phyloP scores from a whole-genome alignment of 92 coral and sea anemone genomes.

The Parazoanthus darwini region DNA sequence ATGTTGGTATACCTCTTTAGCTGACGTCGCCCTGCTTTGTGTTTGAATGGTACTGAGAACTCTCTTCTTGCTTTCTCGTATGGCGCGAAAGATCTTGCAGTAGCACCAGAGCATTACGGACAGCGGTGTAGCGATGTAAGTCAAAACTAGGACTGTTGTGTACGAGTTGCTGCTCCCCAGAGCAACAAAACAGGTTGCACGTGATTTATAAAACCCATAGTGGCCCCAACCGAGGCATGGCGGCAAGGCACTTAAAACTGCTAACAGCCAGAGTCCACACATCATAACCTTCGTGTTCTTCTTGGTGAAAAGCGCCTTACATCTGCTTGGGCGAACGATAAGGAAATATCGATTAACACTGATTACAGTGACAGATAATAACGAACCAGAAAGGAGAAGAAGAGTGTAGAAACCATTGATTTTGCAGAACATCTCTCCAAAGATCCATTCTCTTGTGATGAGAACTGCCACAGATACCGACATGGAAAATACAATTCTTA shows the following conservation, averaged over 20 bases:
- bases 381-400: constrained; percentile 60
- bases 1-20: not conserved
- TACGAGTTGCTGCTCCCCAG: constrained; percentile 65
- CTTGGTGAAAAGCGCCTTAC: constrained; percentile 54
- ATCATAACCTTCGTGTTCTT: constrained; percentile 53
- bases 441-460: constrained; percentile 62
- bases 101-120: constrained; percentile 74
- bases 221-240: constrained; percentile 69
- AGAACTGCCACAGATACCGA: constrained; percentile 66
- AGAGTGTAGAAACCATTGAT: constrained; percentile 75
- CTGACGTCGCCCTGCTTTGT: not conserved
- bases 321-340: constrained; percentile 57
- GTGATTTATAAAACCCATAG: constrained; percentile 61
- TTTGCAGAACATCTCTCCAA: constrained; percentile 55
- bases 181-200: constrained; percentile 83
- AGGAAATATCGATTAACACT: constrained; percentile 68
- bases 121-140: constrained; percentile 63
- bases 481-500: constrained; percentile 57
- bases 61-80: constrained; percentile 52
- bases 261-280: constrained; percentile 49
- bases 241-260: constrained; percentile 53
- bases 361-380: constrained; percentile 66
- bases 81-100: constrained; percentile 59
- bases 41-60: constrained; percentile 12
- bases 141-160: constrained; percentile 65